Conservation (phyloP, 2,797 vertebrate genomes). For the Smutsia temminckii region DNA sequence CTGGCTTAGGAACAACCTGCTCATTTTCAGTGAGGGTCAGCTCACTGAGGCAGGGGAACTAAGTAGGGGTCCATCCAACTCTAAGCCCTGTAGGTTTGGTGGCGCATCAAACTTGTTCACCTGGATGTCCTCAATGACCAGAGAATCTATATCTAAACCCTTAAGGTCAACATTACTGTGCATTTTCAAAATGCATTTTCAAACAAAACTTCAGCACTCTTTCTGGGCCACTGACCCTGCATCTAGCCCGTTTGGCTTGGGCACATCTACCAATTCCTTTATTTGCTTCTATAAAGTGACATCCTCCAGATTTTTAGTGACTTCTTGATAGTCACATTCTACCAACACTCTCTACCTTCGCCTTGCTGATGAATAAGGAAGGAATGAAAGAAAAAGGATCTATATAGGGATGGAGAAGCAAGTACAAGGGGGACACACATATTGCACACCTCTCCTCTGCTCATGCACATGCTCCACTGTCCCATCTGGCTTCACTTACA, state of each 20-base stretch:
- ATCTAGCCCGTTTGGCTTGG: background rate
- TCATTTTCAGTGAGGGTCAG: background rate
- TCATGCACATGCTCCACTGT: rapidly evolving
- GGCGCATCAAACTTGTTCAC: background rate
- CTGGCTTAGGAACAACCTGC: background rate
- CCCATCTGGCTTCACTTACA: background rate
- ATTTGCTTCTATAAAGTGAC: background rate
- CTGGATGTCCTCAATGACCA: background rate
- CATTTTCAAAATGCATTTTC: background rate
- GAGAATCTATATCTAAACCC: background rate
- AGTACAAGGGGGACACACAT: background rate
- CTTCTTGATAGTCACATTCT: background rate
- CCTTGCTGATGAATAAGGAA: background rate
- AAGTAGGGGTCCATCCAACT: background rate
- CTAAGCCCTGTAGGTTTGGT: background rate
- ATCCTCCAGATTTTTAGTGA: background rate
- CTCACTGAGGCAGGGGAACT: background rate
- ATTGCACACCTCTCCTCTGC: background rate
- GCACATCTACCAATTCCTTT: background rate
- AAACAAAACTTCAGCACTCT: background rate
- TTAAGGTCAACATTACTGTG: background rate
- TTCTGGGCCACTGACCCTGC: background rate
- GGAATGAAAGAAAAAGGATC: background rate
- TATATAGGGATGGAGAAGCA: background rate
- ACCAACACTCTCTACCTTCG: background rate